These are phyloP conservation scores for Gallinago solitaria DNA, from an alignment of 2,797 vertebrate species.

Conservation along the genomic window DNA sequence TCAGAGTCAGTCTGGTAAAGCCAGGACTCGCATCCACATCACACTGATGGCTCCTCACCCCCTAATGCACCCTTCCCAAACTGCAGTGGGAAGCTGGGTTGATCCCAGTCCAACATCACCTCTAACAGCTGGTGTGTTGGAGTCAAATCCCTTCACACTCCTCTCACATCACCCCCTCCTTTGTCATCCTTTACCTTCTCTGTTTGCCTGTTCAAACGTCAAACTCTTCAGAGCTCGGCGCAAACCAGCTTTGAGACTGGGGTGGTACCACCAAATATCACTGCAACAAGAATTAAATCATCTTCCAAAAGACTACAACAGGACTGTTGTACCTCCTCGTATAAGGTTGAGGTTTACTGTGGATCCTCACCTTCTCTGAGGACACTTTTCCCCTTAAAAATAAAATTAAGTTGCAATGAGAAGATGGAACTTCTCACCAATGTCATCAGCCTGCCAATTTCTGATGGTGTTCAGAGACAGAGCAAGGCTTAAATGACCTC, in stretches of 20 bases:
- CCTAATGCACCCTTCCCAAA: not conserved
- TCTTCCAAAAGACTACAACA: not conserved
- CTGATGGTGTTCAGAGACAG: not conserved
- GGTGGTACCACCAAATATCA: not conserved
- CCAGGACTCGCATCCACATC: not conserved
- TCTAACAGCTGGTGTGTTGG: not conserved
- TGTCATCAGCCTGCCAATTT: not conserved
- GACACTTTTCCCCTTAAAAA: not conserved
- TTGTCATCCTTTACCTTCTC: not conserved
- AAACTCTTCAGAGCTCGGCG: not conserved
- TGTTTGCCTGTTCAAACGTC: not conserved
- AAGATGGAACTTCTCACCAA: not conserved
- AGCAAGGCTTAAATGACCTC: not conserved
- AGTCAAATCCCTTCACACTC: not conserved
- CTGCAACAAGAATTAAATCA: not conserved
- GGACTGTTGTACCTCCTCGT: not conserved
- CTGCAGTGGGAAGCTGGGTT: rapidly evolving
- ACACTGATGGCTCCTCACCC: rapidly evolving
- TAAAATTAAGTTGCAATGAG: not conserved
- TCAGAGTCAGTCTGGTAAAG: not conserved
- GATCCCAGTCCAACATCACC: not conserved
- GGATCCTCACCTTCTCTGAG: not conserved
- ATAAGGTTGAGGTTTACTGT: not conserved
- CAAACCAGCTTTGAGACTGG: not conserved
- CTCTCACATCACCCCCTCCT: not conserved